These are phyloP conservation scores for Enteromius anoplus DNA, from an alignment of 2,797 vertebrate species.

Conservation along the genomic window DNA sequence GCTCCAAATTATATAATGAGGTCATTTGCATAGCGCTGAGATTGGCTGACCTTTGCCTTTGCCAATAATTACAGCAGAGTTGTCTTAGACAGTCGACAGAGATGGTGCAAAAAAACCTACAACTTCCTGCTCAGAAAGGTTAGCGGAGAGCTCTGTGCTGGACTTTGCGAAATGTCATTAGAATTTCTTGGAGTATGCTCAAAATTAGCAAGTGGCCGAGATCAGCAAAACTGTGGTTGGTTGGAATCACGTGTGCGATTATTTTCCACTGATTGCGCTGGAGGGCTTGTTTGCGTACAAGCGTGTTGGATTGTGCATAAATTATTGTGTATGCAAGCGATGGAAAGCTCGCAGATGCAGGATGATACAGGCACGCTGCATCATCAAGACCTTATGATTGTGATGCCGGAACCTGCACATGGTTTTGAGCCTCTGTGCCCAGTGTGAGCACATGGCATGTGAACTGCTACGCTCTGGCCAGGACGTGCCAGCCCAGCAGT, in stretches of 20 bases:
- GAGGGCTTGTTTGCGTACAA: neutral
- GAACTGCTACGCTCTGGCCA: neutral
- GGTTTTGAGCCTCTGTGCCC: neutral
- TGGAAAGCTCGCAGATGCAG: neutral
- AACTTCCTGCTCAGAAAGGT: slow-evolving; percentile 76
- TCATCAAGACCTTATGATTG: neutral
- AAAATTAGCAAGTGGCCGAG: slow-evolving; percentile 68
- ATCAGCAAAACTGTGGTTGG: slow-evolving; percentile 21
- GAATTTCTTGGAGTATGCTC: slow-evolving; percentile 73
- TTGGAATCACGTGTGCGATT: neutral
- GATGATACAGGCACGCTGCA: neutral
- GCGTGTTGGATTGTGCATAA: neutral
- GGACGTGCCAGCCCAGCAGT: slow-evolving; percentile 26
- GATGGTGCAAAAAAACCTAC: slow-evolving; percentile 69
- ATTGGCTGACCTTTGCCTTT: slow-evolving; percentile 87
- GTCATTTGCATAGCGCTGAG: slow-evolving; percentile 84
- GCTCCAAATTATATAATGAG: slow-evolving; percentile 83
- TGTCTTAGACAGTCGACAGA: slow-evolving; percentile 74
- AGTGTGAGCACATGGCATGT: slow-evolving; percentile 39
- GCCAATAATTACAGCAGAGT: slow-evolving; percentile 87
- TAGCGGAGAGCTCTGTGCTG: slow-evolving; percentile 76
- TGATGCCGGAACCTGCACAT: slow-evolving; percentile 5
- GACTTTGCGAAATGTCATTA: slow-evolving; percentile 83
- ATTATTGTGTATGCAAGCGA: neutral
- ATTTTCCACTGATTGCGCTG: neutral